Evolutionary conservation across 2,888 invertebrate species (phyloP), one percentile per base, ranked within the genome.

Genomic region (Cecidostiba fungosa): DNA sequence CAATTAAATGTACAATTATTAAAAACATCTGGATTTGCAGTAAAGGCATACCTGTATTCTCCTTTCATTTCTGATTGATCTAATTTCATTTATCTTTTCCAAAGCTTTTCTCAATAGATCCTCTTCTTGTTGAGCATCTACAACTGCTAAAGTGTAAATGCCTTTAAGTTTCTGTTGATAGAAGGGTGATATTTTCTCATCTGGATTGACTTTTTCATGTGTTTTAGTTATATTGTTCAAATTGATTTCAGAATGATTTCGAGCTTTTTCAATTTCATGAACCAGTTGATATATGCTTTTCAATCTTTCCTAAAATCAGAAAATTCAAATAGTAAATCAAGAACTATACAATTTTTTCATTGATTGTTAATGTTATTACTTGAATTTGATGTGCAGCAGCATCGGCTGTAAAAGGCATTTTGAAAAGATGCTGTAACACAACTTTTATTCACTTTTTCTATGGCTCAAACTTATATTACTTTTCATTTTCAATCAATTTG

Each of bases 11-110:
- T 78, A 23, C 12, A 69, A 47, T 79, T 43, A 43, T 43, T 43
- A 39, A 39, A n/a, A 54, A 19, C 0, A 54, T 3, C 1, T 23
- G 8, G n/a, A 62, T 26, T 26, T 62, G 54, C 54, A 19, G 47
- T 54, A 54, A n/a, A 66, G 29, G 54, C 78, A 73, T 8, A 95
- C 96, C 94, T 97, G 97, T 90, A 98, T 97, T 86, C 98, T 94
- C 76, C 97, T 95, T 91, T 98, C 98, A 93, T 98, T 98, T 90
- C 97, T 96, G 50, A 99, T 97, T 47, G 96, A 95, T 73, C 98
- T 95, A 84, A 99, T 98, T 93, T 99, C 98, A 90, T 97, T 96
- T 80, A 99, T 98, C 91, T 97, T 97, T 32, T 96, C 95, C 43
- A 99, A 93, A 0, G 98, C 97, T 87, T 96, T 96, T 10, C 98